Evolutionary conservation across 2,888 invertebrate species (phyloP).

Genomic region (Busseola fusca): DNA sequence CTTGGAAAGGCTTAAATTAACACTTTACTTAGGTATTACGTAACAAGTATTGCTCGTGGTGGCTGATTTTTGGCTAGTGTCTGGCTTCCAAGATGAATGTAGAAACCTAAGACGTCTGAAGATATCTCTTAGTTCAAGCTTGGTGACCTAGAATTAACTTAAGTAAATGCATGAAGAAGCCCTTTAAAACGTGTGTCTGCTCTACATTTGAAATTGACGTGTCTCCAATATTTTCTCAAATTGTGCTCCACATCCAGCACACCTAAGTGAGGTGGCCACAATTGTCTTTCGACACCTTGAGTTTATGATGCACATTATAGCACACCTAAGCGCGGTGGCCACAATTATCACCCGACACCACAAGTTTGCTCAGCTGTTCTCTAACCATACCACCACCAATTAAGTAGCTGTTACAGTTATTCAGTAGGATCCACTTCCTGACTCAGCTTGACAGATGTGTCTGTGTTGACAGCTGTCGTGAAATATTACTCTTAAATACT

Average conservation of each 20-base stretch:
- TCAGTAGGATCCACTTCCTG: not conserved
- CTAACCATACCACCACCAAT: slow-evolving; percentile 9
- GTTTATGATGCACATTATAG: not conserved
- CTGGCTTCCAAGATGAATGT: slow-evolving; percentile 2
- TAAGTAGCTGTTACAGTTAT: not conserved
- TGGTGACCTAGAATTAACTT: not conserved
- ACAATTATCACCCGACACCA: slow-evolving; percentile 2
- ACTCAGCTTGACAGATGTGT: slow-evolving; percentile 18
- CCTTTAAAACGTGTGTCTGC: not conserved
- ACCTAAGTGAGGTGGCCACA: too few relatives aligned
- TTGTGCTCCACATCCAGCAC: not conserved
- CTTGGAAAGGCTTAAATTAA: slow-evolving; percentile 19
- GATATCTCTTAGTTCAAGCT: not conserved
- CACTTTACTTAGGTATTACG: slow-evolving; percentile 16
- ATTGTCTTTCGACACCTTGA: too few relatives aligned
- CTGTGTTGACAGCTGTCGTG: slow-evolving; percentile 2
- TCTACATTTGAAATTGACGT: not conserved
- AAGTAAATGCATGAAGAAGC: not conserved
- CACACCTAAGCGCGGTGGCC: not conserved
- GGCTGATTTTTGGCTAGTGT: not conserved
- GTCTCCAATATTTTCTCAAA: not conserved
- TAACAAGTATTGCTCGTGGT: slow-evolving; percentile 14
- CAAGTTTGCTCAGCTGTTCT: slow-evolving; percentile 7
- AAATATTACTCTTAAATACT: not conserved
- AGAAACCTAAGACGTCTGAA: not conserved